Evolutionary conservation across 2,113 vertebrate genomes (phyloP), one percentile per base, ranked within the genome.

Genomic region (Oncorhynchus gorbuscha): DNA sequence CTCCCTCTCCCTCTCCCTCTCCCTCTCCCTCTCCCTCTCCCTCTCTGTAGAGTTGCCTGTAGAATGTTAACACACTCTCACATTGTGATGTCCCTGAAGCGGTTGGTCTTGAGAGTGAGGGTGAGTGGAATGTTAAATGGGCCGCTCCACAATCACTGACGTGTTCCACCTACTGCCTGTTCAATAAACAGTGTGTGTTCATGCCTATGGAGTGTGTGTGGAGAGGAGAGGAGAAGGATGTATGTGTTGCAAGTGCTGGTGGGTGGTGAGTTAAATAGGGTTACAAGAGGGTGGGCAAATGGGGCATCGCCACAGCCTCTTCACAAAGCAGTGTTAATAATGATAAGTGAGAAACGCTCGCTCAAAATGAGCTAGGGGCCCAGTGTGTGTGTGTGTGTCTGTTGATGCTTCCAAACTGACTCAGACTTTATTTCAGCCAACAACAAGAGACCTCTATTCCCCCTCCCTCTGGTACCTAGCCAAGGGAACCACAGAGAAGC

Each of bases 41-140:
- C 65, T 48, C 45, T 71, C 69, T 72, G 35, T 5, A 9, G 13
- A 68, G 67, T 76, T n/a, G 3, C 55, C 75, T 49, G 51, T 73
- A 55, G 75, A 72, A 81, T 81, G 76, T 79, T 84, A 84, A 84
- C 61, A 64, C 76, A 30, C 79, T 78, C 73, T 76, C 74, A 78
- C 76, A 81, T 79, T 84, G 76, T 74, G 76, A 72, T 79, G 78
- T 85, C 78, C 77, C 78, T 58, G 72, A 77, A 79, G 77, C 80
- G 18, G 65, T 75, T 55, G 69, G 77, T 85, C 75, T 75, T 74
- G 55, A 32, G 69, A 73, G 77, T 49, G 75, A 28, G 24, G 71
- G 45, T 79, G 77, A 79, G 76, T 55, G 69, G 79, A 83, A 81
- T 83, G 75, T 72, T 79, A 81, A 83, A 85, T 64, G 69, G 51